Evolutionary conservation across 2,888 invertebrate species (phyloP).

Genomic region (Pyralis farinalis): DNA sequence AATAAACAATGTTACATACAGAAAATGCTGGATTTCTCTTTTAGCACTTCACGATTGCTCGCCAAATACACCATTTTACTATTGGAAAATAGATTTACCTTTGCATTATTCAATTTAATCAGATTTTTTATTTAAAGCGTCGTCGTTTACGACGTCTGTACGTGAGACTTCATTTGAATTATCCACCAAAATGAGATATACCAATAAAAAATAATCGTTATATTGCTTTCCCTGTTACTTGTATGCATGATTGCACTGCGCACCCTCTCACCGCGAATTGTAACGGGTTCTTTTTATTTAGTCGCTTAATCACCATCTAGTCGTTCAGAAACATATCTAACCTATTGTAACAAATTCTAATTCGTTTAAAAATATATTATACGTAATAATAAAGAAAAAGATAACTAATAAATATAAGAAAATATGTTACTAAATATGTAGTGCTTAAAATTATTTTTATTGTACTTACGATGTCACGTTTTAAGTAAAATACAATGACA

Average conservation of each 20-base stretch:
- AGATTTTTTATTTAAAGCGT: constrained; percentile 54
- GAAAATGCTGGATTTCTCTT: constrained; percentile 6
- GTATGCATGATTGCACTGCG: neutral
- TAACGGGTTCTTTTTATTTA: constrained; percentile 18
- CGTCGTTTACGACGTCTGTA: constrained; percentile 45
- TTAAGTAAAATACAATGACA: no score
- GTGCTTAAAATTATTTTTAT: no score
- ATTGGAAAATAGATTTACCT: constrained; percentile 39
- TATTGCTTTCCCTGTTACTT: constrained; percentile 21
- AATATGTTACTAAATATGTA: no score
- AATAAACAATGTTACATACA: constrained; percentile 11
- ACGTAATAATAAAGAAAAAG: no score
- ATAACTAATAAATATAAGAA: no score
- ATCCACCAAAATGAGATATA: constrained; percentile 25
- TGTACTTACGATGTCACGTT: neutral
- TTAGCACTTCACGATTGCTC: neutral
- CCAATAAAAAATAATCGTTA: constrained; percentile 19
- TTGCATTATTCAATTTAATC: constrained; percentile 49
- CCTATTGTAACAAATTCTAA: no score
- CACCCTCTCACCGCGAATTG: constrained; percentile 18
- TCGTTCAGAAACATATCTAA: constrained; percentile 37
- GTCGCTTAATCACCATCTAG: constrained; percentile 20
- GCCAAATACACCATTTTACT: constrained; percentile 12
- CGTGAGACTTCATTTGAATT: constrained; percentile 50
- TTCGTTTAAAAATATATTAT: no score